A percentile compares a stretch with the other conserved stretches of the same genome.
These are phyloP conservation scores for Anthopleura xanthogrammica DNA, from an alignment of 92 coral and sea anemone genomes.

Conservation along the genomic window DNA sequence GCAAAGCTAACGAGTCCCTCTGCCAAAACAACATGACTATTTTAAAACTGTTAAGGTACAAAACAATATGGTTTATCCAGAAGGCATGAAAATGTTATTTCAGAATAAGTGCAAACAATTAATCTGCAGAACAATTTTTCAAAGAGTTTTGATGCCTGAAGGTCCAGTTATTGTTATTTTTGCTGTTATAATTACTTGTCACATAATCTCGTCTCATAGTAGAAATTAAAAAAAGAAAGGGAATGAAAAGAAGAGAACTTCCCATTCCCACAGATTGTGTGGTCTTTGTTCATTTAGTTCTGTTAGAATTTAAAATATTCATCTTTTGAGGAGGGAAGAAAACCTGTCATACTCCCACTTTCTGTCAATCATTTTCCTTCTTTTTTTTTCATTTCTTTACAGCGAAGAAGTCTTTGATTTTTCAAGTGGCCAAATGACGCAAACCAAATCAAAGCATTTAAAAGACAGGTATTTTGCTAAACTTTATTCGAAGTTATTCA, in stretches of 20 bases:
- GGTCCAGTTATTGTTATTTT: no score
- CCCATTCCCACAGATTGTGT: no score
- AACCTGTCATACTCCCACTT: not conserved
- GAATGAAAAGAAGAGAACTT: no score
- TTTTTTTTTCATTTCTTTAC: slow-evolving; percentile 6
- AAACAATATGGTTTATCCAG: not conserved
- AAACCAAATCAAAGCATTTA: slow-evolving; percentile 94
- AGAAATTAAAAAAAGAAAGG: no score
- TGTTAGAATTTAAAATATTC: no score
- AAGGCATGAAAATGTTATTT: not conserved
- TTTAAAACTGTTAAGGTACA: slow-evolving; percentile 85
- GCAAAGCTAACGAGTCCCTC: slow-evolving; percentile 97
- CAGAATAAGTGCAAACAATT: no score
- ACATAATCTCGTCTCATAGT: no score
- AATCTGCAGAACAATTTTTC: not conserved
- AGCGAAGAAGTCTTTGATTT: slow-evolving; percentile 99
- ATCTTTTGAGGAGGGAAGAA: no score
- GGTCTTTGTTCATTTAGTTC: no score
- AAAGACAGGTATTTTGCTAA: slow-evolving; percentile 73
- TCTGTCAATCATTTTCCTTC: not conserved
- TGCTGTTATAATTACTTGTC: no score
- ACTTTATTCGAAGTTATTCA: not conserved
- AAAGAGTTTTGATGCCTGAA: no score
- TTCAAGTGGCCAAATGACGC: slow-evolving; percentile 99
- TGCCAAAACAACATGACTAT: slow-evolving; percentile 99